A percentile compares a stretch with the other conserved stretches of the same genome.
phyloP scores from a whole-genome alignment of 2,113 vertebrate species.

The Sturnira hondurensis region DNA sequence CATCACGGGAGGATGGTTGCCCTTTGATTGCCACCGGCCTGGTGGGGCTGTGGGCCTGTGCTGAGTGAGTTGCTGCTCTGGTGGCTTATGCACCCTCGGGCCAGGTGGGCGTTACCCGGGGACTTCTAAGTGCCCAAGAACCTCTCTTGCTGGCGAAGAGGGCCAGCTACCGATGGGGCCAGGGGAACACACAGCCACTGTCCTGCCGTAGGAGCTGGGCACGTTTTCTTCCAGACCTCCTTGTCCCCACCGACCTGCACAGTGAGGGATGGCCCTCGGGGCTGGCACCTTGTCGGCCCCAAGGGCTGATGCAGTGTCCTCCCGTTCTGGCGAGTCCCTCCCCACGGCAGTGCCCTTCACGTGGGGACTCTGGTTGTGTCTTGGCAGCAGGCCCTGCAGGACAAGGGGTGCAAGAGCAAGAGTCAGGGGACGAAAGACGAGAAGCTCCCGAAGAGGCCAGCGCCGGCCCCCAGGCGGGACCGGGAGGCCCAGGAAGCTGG shows the following conservation, averaged over 20 bases:
- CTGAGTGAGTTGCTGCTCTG: accelerated
- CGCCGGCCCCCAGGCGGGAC: background rate
- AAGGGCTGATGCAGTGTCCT: background rate
- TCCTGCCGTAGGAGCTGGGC: background rate
- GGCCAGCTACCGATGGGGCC: accelerated
- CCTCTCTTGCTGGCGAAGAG: background rate
- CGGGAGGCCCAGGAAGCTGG: conserved; percentile 51
- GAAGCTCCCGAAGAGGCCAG: conserved; percentile 50
- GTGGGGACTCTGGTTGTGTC: conserved; percentile 64
- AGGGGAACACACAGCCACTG: accelerated
- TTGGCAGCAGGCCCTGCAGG: conserved; percentile 81
- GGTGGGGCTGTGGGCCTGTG: background rate
- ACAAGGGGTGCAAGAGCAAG: conserved; percentile 80
- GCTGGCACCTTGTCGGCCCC: background rate
- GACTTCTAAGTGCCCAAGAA: background rate
- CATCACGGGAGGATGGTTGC: accelerated
- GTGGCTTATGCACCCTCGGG: accelerated
- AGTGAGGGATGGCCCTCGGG: accelerated
- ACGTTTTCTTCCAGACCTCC: background rate
- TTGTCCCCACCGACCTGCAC: background rate
- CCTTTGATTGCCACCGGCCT: background rate
- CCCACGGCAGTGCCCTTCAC: background rate
- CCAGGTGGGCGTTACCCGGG: background rate
- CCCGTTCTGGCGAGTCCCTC: background rate
- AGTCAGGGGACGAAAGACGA: conserved; percentile 82